Conservation (phyloP, 2,797 vertebrate species). For the Pseudochirops cupreus region DNA sequence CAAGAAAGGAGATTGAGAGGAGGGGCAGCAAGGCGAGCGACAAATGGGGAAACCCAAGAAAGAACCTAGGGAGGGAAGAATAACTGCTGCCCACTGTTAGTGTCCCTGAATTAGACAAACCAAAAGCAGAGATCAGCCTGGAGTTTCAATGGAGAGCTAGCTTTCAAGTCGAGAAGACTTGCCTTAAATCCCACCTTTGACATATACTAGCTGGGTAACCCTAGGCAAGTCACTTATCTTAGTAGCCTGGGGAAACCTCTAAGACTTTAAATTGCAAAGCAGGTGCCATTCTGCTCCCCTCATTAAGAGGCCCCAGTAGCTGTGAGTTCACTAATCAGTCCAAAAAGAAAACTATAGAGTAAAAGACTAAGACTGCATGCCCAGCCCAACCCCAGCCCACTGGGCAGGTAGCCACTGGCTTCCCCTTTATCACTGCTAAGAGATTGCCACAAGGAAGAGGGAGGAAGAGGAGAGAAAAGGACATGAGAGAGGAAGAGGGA, state of each 20-base stretch:
- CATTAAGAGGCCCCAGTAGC: background rate
- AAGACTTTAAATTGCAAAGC: background rate
- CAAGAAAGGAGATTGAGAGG: background rate
- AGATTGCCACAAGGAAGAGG: background rate
- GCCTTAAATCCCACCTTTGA: background rate
- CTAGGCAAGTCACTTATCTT: background rate
- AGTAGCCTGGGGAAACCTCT: background rate
- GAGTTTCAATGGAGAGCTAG: background rate
- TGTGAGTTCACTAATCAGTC: background rate
- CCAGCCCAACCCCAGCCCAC: background rate
- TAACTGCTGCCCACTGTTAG: background rate
- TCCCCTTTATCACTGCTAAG: background rate
- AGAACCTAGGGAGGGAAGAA: background rate
- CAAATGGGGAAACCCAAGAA: background rate
- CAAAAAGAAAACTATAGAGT: background rate
- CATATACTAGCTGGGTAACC: background rate
- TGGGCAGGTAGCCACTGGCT: background rate
- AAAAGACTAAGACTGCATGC: background rate
- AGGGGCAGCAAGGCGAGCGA: background rate
- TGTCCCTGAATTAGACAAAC: background rate
- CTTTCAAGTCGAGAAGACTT: background rate
- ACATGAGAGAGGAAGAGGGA: background rate
- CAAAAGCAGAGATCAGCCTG: background rate
- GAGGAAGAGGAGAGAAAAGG: too few species aligned
- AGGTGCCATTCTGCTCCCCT: background rate